Percentiles rank a stretch among this genome's conserved stretches.
Conservation (phyloP, 2,113 vertebrate genomes). For the Neogobius melanostomus region DNA sequence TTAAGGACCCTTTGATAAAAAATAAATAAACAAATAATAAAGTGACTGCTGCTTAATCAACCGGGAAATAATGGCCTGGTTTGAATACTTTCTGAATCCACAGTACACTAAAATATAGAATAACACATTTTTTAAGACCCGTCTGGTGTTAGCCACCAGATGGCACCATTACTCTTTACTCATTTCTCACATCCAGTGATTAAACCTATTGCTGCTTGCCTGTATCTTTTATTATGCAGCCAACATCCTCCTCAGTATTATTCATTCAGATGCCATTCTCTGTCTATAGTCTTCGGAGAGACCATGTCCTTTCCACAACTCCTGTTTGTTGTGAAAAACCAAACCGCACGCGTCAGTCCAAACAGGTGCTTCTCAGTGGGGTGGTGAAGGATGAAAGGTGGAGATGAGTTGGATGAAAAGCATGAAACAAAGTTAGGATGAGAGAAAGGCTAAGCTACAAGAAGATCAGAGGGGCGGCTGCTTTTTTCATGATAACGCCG, state of each 20-base stretch:
- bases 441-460: conserved; percentile 54
- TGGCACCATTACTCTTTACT: conserved; percentile 62
- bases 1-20: no score
- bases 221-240: conserved; percentile 65
- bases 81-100: no score
- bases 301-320: conserved; percentile 51
- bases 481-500: conserved; percentile 42
- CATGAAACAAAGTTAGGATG: conserved; percentile 56
- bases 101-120: neutral
- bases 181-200: conserved; percentile 29
- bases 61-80: no score
- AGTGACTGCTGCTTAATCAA: no score
- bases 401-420: conserved; percentile 56
- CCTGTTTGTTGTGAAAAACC: conserved; percentile 58
- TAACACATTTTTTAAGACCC: neutral
- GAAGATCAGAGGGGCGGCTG: conserved; percentile 48
- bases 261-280: conserved; percentile 64
- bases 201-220: conserved; percentile 52
- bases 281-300: conserved; percentile 52
- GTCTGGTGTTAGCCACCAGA: conserved; percentile 57
- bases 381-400: conserved; percentile 55
- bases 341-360: conserved; percentile 51
- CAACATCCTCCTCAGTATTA: conserved; percentile 60
- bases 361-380: conserved; percentile 70
- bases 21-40: no score